Percentiles rank a stretch among this genome's conserved stretches.
These are phyloP conservation scores for Lophotriccus pileatus DNA, from an alignment of 2,797 vertebrate species.

Conservation along the genomic window DNA sequence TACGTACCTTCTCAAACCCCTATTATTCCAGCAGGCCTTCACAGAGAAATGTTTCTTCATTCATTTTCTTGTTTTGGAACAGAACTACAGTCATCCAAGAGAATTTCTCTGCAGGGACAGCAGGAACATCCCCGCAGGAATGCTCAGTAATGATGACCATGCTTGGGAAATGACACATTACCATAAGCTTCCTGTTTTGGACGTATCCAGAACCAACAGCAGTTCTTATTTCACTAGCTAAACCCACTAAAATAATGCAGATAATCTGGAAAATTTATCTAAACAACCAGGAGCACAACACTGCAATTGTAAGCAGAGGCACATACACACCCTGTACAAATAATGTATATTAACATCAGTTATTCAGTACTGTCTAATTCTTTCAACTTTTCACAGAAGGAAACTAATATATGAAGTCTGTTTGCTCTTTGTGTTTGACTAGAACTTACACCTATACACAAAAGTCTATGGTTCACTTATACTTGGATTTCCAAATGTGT, in stretches of 20 bases:
- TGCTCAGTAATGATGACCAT: neutral
- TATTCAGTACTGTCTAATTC: neutral
- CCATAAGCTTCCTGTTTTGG: neutral
- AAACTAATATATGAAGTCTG: neutral
- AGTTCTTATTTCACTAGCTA: slow-evolving; percentile 1
- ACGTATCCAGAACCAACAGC: neutral
- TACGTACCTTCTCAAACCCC: neutral
- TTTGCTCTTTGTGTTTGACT: neutral
- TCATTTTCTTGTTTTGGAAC: neutral
- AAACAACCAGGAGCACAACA: slow-evolving; percentile 20
- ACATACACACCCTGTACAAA: neutral
- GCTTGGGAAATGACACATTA: neutral
- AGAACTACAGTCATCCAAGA: neutral
- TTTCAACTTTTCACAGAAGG: too few species aligned
- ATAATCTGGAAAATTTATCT: slow-evolving; percentile 9
- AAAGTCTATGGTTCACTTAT: neutral
- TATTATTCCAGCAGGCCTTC: neutral
- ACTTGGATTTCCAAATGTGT: neutral
- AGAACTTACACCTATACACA: neutral
- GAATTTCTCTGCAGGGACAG: neutral
- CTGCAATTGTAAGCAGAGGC: neutral
- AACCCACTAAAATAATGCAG: neutral
- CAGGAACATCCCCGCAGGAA: neutral
- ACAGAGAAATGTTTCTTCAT: neutral
- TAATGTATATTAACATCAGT: neutral